These are phyloP conservation scores for Meles meles DNA, from an alignment of 2,113 vertebrate species.

Conservation along the genomic window DNA sequence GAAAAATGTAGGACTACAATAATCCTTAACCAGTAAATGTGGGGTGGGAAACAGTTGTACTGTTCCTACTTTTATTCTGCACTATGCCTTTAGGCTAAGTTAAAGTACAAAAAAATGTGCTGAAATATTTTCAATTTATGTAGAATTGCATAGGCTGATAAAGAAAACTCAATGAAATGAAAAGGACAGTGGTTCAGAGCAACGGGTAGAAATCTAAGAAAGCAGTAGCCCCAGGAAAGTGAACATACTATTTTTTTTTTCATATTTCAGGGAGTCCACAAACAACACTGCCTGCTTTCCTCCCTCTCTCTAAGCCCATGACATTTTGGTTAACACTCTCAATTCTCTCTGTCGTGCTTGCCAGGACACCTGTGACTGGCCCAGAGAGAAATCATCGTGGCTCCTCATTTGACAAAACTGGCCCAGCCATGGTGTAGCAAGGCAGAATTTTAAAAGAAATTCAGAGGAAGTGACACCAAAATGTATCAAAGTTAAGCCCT, in stretches of 20 bases:
- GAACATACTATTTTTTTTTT: neutral
- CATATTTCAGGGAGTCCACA: neutral
- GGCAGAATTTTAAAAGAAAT: slow-evolving; percentile 10
- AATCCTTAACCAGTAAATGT: neutral
- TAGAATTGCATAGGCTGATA: neutral
- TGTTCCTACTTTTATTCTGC: neutral
- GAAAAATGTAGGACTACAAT: neutral
- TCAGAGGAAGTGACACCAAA: slow-evolving; percentile 11
- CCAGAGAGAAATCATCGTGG: neutral
- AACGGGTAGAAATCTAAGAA: neutral
- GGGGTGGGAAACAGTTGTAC: neutral
- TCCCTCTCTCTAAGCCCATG: neutral
- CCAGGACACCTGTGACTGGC: neutral
- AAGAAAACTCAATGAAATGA: slow-evolving; percentile 14
- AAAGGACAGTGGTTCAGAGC: neutral
- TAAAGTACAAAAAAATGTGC: slow-evolving; percentile 33
- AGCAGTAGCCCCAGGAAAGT: neutral
- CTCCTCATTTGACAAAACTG: neutral
- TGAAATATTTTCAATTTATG: slow-evolving; percentile 15
- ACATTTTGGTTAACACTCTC: neutral
- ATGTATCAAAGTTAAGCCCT: neutral
- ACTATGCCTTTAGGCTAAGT: neutral
- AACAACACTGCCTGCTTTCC: neutral
- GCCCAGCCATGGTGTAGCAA: neutral
- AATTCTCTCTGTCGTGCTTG: neutral